Evolutionary conservation across 2,113 vertebrate genomes (phyloP), one percentile per base, ranked within the genome.

Genomic region (Coptodon bakossiorum): DNA sequence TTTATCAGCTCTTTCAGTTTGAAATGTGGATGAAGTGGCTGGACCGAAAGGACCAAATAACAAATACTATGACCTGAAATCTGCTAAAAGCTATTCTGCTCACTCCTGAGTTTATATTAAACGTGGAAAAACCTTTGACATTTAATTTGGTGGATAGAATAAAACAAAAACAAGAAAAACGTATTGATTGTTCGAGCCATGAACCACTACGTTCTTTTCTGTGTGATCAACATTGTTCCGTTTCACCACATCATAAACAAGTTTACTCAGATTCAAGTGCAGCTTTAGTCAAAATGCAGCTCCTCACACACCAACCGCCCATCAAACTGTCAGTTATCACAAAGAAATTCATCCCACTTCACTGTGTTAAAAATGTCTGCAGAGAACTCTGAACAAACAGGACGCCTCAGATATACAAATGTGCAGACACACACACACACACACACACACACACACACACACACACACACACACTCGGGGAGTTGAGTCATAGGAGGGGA

Each of bases 311-410:
- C 22, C 36, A 71, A 71, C 81, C 29, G 56, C 61, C 86, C 16
- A 43, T 93, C 90, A 89, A 90, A 48, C 90, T 91, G 91, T 88
- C 93, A 90, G 52, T 73, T 40, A 81, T 80, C 88, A 89, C 87
- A 90, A 79, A 92, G 83, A 84, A 27, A 78, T 34, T 82, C 89
- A 83, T 59, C 91, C 80, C 85, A 88, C 87, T 78, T 86, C 73
- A 10, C 80, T 38, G 76, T 79, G 83, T 84, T 66, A 43, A 61
- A 90, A 57, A 57, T n/a, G 83, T 88, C 91, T 76, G 76, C 57
- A 63, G 73, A 91, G 68, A 83, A 48, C 24, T 76, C 38, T 61
- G 80, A 88, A 87, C 88, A 89, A 89, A 82, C 83, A 71, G 76
- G 81, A 91, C 4, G 56, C 76, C 82, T 59, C 79, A 16, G 38